Evolutionary conservation across 1,140 invertebrate species (phyloP).

Genomic region (Linepithema humile): DNA sequence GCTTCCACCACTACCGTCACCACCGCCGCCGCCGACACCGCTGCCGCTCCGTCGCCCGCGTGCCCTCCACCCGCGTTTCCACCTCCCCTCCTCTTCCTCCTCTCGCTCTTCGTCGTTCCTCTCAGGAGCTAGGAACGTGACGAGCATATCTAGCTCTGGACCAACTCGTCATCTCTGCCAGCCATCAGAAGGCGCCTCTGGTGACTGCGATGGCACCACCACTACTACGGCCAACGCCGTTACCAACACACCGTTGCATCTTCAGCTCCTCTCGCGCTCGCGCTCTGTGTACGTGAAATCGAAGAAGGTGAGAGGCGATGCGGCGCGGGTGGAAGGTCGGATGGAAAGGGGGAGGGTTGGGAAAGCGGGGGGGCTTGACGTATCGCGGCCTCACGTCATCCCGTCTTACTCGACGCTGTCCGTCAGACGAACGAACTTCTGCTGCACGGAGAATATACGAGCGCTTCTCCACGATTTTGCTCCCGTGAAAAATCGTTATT

Average conservation of each 20-base stretch:
- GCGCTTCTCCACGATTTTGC: slow-evolving; percentile 50
- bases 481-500: slow-evolving; percentile 62
- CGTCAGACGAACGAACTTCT: slow-evolving; percentile 61
- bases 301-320: slow-evolving; percentile 59
- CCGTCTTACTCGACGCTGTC: slow-evolving; percentile 70
- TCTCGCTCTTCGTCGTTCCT: slow-evolving; percentile 30
- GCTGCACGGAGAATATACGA: slow-evolving; percentile 60
- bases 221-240: neutral
- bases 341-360: neutral
- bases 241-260: neutral
- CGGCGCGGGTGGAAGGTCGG: slow-evolving; percentile 65
- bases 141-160: slow-evolving; percentile 77
- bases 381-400: slow-evolving; percentile 71
- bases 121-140: slow-evolving; percentile 76
- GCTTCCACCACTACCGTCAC: slow-evolving; percentile 58
- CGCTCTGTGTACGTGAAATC: slow-evolving; percentile 31
- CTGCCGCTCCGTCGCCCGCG: slow-evolving; percentile 47
- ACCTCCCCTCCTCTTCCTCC: slow-evolving; percentile 22
- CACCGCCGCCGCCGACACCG: slow-evolving; percentile 32
- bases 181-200: slow-evolving; percentile 71
- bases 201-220: slow-evolving; percentile 58
- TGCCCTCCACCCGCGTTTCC: slow-evolving; percentile 27
- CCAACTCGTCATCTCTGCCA: slow-evolving; percentile 76
- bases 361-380: slow-evolving; percentile 57
- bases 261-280: neutral